A percentile compares a stretch with the other conserved stretches of the same genome.
Evolutionary conservation across 53 echinoderm and acorn worm species (phyloP).

Genomic region (Temnopleurus reevesii): DNA sequence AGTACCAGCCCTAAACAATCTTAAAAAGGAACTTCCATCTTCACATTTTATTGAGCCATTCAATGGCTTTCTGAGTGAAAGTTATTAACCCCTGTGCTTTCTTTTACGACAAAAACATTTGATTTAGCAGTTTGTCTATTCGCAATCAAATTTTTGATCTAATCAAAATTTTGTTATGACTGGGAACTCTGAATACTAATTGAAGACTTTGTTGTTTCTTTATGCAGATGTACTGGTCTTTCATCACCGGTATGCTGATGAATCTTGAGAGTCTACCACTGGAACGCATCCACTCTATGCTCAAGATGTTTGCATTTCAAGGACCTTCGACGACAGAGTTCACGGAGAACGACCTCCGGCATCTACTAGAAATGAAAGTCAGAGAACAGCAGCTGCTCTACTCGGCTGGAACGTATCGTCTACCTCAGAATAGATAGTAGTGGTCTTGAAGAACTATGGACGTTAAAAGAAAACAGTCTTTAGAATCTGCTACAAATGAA

Average conservation of each 20-base stretch:
- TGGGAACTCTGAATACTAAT: not conserved
- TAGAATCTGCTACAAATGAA: too few relatives aligned
- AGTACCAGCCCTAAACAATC: too few relatives aligned
- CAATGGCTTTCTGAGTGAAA: too few relatives aligned
- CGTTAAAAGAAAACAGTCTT: too few relatives aligned
- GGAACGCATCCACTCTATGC: conserved; percentile 92
- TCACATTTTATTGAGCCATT: too few relatives aligned
- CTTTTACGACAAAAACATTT: too few relatives aligned
- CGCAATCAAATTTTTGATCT: too few relatives aligned
- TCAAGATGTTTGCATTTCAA: conserved; percentile 98
- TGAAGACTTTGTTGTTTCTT: not conserved
- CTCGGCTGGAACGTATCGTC: conserved; percentile 83
- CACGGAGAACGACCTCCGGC: conserved; percentile 83
- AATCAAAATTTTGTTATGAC: not conserved
- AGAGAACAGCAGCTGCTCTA: conserved; percentile 85
- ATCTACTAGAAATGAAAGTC: conserved; percentile 90
- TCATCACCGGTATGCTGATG: conserved; percentile 97
- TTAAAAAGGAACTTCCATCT: too few relatives aligned
- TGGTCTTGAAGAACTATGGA: not conserved
- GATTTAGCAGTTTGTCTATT: too few relatives aligned
- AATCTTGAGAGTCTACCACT: conserved; percentile 87
- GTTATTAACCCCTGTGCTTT: not conserved
- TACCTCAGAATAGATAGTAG: conserved; percentile 68
- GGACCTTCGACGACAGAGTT: conserved; percentile 86
- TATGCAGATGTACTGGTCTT: conserved; percentile 90